Evolutionary conservation across 2,888 invertebrate genomes (phyloP), one percentile per base, ranked within the genome.

Genomic region (Meandrusa payeni): DNA sequence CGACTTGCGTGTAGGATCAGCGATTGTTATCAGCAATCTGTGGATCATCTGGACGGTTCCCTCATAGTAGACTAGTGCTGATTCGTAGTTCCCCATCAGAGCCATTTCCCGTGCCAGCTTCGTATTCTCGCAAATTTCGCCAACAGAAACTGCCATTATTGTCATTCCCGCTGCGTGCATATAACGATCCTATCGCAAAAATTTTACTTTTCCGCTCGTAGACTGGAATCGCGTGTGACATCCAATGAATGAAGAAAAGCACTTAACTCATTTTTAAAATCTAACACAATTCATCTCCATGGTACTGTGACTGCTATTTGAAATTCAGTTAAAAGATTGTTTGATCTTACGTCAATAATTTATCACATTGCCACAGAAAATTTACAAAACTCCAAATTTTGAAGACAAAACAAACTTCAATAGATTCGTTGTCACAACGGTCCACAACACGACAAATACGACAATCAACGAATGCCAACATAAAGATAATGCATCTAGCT

Each of bases 31-130:
- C 28, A 98, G 89, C 47, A 97, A 90, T 61, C 94, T 91, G 62
- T 95, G 94, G 60, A 99, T 93, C 90, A 97, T 95, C 75, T 97
- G 96, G 45, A 98, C 91, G 5, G 95, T 94, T 38, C 96, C 96
- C 76, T 97, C 95, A 74, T 97, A 98, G 80, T 97, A 97, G 45
- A 97, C 95, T 55, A 94, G 91, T 12, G 98, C 95, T 51, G 95
- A 95, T 69, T 98, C 98, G 73, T 99, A 99, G 81, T 97, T 97
- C 11, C 98, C 98, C 72, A 96, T 93, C 65, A 98, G 88, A 49
- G 97, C 96, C 93, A 95, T 95, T 89, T 99, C 98, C 67, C 98
- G 90, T 44, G 97, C 98, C 80, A 97, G 85, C 83, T 96, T 97
- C 47, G 97, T 95, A 89, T 97, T 97, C 88, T 97, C 97, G 89